These are phyloP conservation scores for Discoglossus pictus DNA, from an alignment of 2,797 vertebrate species.

Conservation along the genomic window DNA sequence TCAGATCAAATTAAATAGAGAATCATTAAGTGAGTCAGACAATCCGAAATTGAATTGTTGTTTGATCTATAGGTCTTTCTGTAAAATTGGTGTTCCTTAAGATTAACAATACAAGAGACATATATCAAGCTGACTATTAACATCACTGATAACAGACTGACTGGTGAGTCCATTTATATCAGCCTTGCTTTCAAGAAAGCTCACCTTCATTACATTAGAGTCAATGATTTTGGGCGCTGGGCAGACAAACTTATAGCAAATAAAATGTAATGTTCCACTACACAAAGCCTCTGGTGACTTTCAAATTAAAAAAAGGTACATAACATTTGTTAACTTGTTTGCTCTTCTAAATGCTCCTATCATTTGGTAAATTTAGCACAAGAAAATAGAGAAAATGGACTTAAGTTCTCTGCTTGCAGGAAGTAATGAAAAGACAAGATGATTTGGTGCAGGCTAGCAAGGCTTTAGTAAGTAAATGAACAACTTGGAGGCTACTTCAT, in stretches of 20 bases:
- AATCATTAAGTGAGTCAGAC: conserved; percentile 38
- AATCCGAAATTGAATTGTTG: conserved; percentile 41
- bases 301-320: background rate
- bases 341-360: no score
- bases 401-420: no score
- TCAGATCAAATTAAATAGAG: conserved; percentile 38
- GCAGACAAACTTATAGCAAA: conserved; percentile 4
- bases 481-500: no score
- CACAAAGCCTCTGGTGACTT: background rate
- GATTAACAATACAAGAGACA: conserved; percentile 39
- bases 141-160: conserved; percentile 29
- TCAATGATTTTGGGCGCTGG: conserved; percentile 24
- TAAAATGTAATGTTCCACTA: conserved; percentile 4
- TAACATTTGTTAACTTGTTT: no score
- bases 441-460: no score
- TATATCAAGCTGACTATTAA: conserved; percentile 37
- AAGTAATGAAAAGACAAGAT: no score
- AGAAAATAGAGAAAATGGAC: no score
- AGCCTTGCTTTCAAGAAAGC: background rate
- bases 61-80: conserved; percentile 33
- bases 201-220: conserved; percentile 22
- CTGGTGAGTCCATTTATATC: conserved; percentile 18
- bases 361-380: no score
- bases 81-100: conserved; percentile 18
- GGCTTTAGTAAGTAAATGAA: no score